Evolutionary conservation across 2,113 vertebrate species (phyloP).

Genomic region (Alethe castanea): DNA sequence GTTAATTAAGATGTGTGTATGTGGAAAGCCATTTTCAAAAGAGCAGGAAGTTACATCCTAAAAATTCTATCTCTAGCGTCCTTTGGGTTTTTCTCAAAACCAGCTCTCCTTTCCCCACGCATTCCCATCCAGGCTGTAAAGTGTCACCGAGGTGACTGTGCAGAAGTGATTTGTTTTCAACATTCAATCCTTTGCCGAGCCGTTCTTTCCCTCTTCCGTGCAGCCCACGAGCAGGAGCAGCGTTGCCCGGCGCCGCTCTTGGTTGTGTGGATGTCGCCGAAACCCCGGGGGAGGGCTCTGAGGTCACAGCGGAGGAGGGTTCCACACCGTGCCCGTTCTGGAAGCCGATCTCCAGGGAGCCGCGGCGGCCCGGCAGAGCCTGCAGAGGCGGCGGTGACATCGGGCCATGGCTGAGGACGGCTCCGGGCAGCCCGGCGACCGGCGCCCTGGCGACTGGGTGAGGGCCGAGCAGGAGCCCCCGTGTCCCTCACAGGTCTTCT

Average conservation of each 20-base stretch:
- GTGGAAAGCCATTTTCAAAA: not conserved
- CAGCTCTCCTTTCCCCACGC: not conserved
- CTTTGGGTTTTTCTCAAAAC: not conserved
- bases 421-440: not conserved
- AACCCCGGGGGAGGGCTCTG: not conserved
- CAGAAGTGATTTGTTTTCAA: not conserved
- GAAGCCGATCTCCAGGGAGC: rapidly evolving
- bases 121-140: not conserved
- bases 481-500: rapidly evolving
- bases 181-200: rapidly evolving
- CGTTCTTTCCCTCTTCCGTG: rapidly evolving
- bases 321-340: rapidly evolving
- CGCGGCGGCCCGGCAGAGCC: not conserved
- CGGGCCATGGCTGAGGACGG: slow-evolving; percentile 70
- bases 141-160: not conserved
- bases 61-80: not conserved
- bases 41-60: not conserved
- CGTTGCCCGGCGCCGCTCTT: rapidly evolving
- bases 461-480: not conserved
- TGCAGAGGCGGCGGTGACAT: not conserved
- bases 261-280: rapidly evolving
- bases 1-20: not conserved
- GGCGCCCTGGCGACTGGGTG: slow-evolving; percentile 74
- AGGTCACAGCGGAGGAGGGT: not conserved
- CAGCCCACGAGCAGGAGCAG: rapidly evolving